Evolutionary conservation across 2,113 vertebrate genomes (phyloP).

Genomic region (Protobothrops mucrosquamatus): DNA sequence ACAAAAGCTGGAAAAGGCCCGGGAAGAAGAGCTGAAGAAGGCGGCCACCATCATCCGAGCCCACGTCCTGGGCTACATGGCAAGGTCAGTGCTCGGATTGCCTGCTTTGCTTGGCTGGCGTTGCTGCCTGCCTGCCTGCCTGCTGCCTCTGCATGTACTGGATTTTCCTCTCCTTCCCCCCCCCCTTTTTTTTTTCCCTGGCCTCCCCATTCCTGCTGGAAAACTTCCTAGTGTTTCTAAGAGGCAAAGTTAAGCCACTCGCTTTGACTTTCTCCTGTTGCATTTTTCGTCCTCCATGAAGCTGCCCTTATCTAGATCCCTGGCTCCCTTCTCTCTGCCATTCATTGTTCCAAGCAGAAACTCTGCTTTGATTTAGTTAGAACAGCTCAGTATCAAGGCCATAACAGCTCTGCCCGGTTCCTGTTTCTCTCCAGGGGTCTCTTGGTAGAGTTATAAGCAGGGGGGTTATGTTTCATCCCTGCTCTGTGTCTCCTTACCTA

Average conservation of each 20-base stretch:
- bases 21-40: constrained; percentile 84
- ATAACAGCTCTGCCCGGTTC: background rate
- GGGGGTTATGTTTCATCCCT: background rate
- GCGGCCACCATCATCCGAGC: constrained; percentile 88
- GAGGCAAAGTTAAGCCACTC: background rate
- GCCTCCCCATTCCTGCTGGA: background rate
- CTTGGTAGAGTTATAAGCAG: background rate
- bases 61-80: constrained; percentile 91
- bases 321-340: no score
- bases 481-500: background rate
- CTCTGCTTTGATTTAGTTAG: background rate
- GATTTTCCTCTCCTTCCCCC: constrained; percentile 28
- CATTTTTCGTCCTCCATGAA: background rate
- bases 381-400: background rate
- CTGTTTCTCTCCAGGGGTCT: background rate
- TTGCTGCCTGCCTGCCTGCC: constrained; percentile 8
- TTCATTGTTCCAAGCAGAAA: background rate
- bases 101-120: constrained; percentile 14
- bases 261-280: background rate
- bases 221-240: background rate
- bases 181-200: background rate
- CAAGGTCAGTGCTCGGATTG: constrained; percentile 75
- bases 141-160: constrained; percentile 19
- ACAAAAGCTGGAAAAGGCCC: constrained; percentile 89
- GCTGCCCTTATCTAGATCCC: background rate